Evolutionary conservation across 2,113 vertebrate species (phyloP), one percentile per base, ranked within the genome.

Genomic region (Andinoacara biseriatus): DNA sequence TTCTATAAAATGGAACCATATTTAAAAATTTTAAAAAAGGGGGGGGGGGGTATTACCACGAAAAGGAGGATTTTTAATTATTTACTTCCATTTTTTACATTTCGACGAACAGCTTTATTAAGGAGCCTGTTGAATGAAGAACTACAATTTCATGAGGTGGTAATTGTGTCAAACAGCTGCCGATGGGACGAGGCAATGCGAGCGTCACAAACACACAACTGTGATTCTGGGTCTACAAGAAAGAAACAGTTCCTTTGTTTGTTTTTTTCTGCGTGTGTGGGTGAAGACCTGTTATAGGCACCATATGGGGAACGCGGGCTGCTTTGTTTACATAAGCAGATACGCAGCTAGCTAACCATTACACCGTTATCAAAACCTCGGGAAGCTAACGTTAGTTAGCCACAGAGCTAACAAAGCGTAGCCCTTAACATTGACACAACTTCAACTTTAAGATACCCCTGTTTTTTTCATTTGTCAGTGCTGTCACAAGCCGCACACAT

Each of bases 371-470:
- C 40, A 46, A 62, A 76, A 78, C 81, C 69, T 65, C 52, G 75
- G 31, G 43, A 67, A 46, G 87, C 91, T 84, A 89, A 54, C 11
- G 52, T 65, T 86, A 88, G 89, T 89, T 46, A 91, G 91, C 90
- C 24, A 46, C 2, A 38, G 5, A 78, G 93, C 91, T 93, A 93
- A 89, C 85, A 85, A 83, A 91, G 86, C 82, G n/a, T 14, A 58
- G 20, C 18, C 0, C 29, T 5, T 20, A 56, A 65, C 69, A 13
- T 31, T 2, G 31, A 13, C 46, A 15, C 24, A 76, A 79, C 72
- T 18, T 82, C 3, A 49, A 26, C 58, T 69, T 72, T 83, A 5
- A 26, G 20, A 63, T 24, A 57, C 4, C 43, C 13, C 26, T 7
- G 3, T 1, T 17, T 38, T 24, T 72, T 54, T 1, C 11, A 56